Conservation (phyloP, 53 echinoderm and acorn worm genomes). For the Arbacia lixula region DNA sequence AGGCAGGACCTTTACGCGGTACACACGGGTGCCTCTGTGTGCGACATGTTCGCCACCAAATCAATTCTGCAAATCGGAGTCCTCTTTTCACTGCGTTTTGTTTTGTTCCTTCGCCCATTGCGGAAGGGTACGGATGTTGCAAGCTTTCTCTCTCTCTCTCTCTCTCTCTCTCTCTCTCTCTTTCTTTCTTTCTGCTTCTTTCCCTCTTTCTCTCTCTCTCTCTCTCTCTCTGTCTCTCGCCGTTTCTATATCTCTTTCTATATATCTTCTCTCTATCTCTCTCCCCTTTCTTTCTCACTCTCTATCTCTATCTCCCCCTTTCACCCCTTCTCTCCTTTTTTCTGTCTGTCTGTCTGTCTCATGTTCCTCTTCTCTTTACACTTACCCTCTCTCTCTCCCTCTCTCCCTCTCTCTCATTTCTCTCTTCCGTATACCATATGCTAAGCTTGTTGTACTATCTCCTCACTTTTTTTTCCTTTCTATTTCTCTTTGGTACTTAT, state of each 20-base stretch:
- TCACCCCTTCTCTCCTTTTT: background rate
- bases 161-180: background rate
- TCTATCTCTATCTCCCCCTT: background rate
- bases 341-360: background rate
- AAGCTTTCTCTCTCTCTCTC: background rate
- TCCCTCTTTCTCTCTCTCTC: background rate
- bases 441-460: no score
- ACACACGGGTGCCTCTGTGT: constrained; percentile 27
- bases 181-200: no score
- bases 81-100: no score
- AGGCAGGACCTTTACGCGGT: background rate
- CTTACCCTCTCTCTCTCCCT: background rate
- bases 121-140: background rate
- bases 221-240: background rate
- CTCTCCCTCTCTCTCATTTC: background rate
- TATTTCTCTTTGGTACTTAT: no score
- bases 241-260: background rate
- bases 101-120: no score
- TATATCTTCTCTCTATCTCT: no score
- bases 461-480: no score
- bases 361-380: background rate
- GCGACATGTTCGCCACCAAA: constrained; percentile 30
- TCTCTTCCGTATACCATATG: no score
- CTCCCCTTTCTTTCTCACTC: background rate
- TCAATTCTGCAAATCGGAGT: no score